Percentiles rank a stretch among this genome's conserved stretches.
These are phyloP conservation scores for Rhinatrema bivittatum DNA, from an alignment of 2,797 vertebrate genomes.

Conservation along the genomic window DNA sequence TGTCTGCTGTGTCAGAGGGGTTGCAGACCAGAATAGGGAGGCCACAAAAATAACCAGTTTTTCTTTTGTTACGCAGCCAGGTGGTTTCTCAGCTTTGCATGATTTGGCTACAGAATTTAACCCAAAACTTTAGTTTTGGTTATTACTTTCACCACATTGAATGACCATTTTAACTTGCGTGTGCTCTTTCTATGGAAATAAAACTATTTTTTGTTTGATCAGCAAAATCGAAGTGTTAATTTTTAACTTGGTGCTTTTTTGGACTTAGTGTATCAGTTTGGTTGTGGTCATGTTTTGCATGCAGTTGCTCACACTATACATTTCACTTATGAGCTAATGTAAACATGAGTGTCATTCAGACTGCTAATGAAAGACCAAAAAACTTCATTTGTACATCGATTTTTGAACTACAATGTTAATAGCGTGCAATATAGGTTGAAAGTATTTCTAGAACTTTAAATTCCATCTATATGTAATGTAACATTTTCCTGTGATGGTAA, in stretches of 20 bases:
- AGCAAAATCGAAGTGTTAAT: slow-evolving; percentile 38
- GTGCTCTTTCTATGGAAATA: slow-evolving; percentile 11
- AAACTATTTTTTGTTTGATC: slow-evolving; percentile 31
- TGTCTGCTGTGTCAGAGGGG: slow-evolving; percentile 18
- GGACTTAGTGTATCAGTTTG: slow-evolving; percentile 38
- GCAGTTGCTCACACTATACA: slow-evolving; percentile 54
- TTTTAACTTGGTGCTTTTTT: slow-evolving; percentile 46
- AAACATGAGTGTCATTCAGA: slow-evolving; percentile 28
- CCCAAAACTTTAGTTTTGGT: slow-evolving; percentile 35
- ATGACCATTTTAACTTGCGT: slow-evolving; percentile 40
- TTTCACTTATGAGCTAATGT: slow-evolving; percentile 43
- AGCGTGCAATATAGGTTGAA: slow-evolving; percentile 38
- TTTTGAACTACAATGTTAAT: slow-evolving; percentile 30
- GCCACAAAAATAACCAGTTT: slow-evolving; percentile 39
- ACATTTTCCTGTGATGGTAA: slow-evolving; percentile 35
- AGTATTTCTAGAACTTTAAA: slow-evolving; percentile 45
- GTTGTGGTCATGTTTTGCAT: slow-evolving; percentile 54
- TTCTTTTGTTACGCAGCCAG: slow-evolving; percentile 34
- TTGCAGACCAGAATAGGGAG: slow-evolving; percentile 36
- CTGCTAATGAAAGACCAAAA: slow-evolving; percentile 47
- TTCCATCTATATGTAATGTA: slow-evolving; percentile 34
- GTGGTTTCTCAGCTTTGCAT: slow-evolving; percentile 49
- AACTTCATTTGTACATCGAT: slow-evolving; percentile 28
- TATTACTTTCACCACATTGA: slow-evolving; percentile 41
- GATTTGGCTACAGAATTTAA: slow-evolving; percentile 43